phyloP scores from a whole-genome alignment of 2,797 vertebrate species.

The Acrossocheilus fasciatus region DNA sequence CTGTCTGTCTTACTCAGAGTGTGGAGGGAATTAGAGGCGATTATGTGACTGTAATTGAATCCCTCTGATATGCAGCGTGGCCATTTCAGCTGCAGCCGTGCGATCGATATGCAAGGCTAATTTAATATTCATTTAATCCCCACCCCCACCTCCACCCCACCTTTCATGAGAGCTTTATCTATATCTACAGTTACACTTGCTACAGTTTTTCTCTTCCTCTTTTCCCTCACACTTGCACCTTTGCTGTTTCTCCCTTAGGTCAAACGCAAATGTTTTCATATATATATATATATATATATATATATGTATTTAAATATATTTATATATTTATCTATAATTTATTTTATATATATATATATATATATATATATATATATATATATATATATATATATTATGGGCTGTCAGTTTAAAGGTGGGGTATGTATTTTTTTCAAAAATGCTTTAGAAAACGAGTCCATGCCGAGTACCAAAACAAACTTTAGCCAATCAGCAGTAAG shows the following conservation, averaged over 20 bases:
- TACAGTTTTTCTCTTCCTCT: conserved; percentile 20
- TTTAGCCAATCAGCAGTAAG: too few species aligned
- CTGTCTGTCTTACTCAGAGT: conserved; percentile 45
- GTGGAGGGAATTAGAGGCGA: conserved; percentile 69
- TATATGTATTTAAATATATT: too few species aligned
- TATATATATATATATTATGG: too few species aligned
- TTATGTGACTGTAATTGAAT: conserved; percentile 79
- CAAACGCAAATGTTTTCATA: neutral
- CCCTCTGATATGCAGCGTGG: conserved; percentile 71
- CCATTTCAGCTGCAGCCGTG: conserved; percentile 73
- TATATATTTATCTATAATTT: too few species aligned
- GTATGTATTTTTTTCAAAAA: too few species aligned
- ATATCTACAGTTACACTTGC: conserved; percentile 61
- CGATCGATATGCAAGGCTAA: conserved; percentile 75
- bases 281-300: too few species aligned
- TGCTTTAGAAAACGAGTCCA: too few species aligned
- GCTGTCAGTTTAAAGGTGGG: too few species aligned
- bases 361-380: too few species aligned
- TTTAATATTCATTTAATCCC: conserved; percentile 80
- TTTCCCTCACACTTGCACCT: conserved; percentile 7
- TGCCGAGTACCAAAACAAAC: too few species aligned
- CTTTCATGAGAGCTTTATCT: conserved; percentile 71
- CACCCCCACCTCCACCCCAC: conserved; percentile 48
- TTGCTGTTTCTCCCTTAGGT: conserved; percentile 48
- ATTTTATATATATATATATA: too few species aligned